phyloP scores from a whole-genome alignment of 1,140 invertebrate genomes.

The Drosophila parvula region DNA sequence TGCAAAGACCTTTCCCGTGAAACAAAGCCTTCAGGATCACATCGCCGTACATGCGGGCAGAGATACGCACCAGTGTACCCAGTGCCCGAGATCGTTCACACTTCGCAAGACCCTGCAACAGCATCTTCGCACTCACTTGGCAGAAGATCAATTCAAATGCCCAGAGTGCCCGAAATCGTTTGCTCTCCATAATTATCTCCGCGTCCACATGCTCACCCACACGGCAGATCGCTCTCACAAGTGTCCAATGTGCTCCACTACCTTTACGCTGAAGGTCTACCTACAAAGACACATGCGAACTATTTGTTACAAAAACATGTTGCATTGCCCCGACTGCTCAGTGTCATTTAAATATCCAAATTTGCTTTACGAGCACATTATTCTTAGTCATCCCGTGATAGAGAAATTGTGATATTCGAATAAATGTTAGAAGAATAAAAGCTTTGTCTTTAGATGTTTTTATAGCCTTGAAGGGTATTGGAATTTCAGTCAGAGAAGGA shows the following conservation, averaged over 20 bases:
- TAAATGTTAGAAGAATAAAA: no score
- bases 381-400: not conserved
- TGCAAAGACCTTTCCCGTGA: not conserved
- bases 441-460: no score
- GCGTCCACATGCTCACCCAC: not conserved
- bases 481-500: no score
- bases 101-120: not conserved
- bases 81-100: not conserved
- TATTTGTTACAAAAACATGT: not conserved
- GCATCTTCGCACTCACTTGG: not conserved
- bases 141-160: not conserved
- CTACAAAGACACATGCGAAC: not conserved
- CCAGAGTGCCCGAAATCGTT: not conserved
- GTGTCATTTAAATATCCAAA: slow-evolving; percentile 1
- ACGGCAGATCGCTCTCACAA: not conserved
- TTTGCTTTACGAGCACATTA: not conserved
- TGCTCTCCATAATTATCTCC: not conserved
- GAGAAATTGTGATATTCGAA: no score
- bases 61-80: not conserved
- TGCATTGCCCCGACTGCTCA: not conserved
- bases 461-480: no score
- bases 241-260: not conserved
- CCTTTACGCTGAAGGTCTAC: not conserved
- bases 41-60: not conserved
- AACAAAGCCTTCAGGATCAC: not conserved